Percentiles rank a stretch among this genome's conserved stretches.
Evolutionary conservation across 2,888 invertebrate genomes (phyloP).

Genomic region (Melanotus villosus): DNA sequence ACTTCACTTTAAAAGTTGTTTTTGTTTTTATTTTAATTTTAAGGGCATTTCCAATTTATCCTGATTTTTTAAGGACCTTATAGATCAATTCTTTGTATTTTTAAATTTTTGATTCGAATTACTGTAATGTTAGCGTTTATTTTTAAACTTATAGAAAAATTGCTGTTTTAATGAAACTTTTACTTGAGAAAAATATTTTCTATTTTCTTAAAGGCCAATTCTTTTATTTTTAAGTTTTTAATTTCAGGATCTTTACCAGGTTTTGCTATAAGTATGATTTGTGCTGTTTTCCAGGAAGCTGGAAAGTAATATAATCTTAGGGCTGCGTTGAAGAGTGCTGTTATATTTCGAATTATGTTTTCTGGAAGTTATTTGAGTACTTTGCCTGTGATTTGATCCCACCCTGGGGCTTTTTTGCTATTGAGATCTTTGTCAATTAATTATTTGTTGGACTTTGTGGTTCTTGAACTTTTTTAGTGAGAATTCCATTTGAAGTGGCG

Average conservation of each 20-base stretch:
- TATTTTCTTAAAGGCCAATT: no score
- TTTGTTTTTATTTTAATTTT: no score
- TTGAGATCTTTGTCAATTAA: background rate
- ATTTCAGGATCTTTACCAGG: conserved; percentile 4
- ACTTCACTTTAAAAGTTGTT: no score
- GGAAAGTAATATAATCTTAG: background rate
- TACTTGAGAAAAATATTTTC: no score
- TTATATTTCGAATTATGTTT: background rate
- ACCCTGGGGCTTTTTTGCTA: conserved; percentile 1
- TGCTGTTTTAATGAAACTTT: no score
- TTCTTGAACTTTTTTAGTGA: conserved; percentile 1
- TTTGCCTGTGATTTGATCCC: conserved; percentile 1
- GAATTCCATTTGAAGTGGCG: background rate
- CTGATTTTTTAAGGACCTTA: no score
- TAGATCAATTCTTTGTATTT: no score
- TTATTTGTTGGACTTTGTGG: background rate
- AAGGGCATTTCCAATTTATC: no score
- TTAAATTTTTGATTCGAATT: no score
- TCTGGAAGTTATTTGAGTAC: background rate
- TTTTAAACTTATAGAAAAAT: no score
- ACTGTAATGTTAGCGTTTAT: no score
- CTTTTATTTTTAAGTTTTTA: no score
- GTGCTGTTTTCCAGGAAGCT: background rate
- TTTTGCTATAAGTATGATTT: conserved; percentile 7
- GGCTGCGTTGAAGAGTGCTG: conserved; percentile 1